These are phyloP conservation scores for Acrocephalus kingi DNA, from an alignment of 2,113 vertebrate genomes.

Conservation along the genomic window DNA sequence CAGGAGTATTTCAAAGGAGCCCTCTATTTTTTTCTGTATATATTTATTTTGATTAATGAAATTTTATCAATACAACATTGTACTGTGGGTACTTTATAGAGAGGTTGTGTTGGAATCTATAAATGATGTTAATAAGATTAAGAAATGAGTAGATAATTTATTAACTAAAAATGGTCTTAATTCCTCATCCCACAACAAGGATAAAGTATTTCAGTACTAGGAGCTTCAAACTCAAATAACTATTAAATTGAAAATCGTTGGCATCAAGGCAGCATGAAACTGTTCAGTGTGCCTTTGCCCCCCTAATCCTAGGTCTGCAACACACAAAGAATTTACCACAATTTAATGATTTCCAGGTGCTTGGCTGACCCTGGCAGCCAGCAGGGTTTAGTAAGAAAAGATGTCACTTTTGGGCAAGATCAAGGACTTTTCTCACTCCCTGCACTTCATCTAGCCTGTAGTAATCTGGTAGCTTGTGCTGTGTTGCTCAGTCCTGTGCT, in stretches of 20 bases:
- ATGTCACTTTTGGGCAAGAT: background rate
- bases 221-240: background rate
- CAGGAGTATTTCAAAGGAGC: background rate
- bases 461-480: background rate
- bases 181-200: background rate
- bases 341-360: background rate
- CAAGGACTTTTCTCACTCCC: background rate
- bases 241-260: background rate
- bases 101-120: background rate
- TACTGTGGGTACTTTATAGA: background rate
- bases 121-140: background rate
- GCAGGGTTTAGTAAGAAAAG: background rate
- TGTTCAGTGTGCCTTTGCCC: background rate
- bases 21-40: background rate
- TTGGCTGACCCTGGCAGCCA: background rate
- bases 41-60: background rate
- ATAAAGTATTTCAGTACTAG: background rate
- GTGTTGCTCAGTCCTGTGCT: background rate
- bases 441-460: background rate
- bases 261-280: background rate
- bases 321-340: background rate
- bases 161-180: background rate
- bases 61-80: background rate
- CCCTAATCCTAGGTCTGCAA: background rate
- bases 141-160: background rate